Conservation (phyloP, 2,797 vertebrate species). For the Macropus fuliginosus region DNA sequence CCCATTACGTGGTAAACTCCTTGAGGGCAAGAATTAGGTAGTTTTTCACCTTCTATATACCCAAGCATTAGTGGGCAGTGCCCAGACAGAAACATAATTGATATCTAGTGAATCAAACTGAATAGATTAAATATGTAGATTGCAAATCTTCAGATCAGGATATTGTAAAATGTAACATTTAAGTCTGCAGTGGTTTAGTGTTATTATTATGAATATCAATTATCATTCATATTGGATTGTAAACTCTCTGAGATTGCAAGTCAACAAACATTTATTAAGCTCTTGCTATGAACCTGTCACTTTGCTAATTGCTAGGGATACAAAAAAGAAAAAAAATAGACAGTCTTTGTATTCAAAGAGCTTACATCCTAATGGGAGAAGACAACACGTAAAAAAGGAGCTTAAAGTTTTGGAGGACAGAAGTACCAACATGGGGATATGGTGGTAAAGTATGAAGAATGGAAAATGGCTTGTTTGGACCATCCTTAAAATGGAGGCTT, state of each 20-base stretch:
- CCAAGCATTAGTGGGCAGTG: not conserved
- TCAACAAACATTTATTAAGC: not conserved
- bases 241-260: not conserved
- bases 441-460: not conserved
- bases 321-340: not conserved
- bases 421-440: not conserved
- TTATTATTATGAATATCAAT: not conserved
- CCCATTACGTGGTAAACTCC: not conserved
- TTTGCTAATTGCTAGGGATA: not conserved
- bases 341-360: not conserved
- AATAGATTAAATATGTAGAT: not conserved
- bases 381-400: not conserved
- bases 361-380: not conserved
- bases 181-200: not conserved
- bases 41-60: not conserved
- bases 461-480: not conserved
- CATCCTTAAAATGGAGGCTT: not conserved
- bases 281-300: not conserved
- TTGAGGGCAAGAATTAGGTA: not conserved
- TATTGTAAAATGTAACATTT: not conserved
- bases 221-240: not conserved
- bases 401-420: not conserved
- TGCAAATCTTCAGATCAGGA: slow-evolving; percentile 1
- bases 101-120: not conserved
- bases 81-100: not conserved